A percentile compares a stretch with the other conserved stretches of the same genome.
These are phyloP conservation scores for Maniola jurtina DNA, from an alignment of 1,140 invertebrate species.

Conservation along the genomic window DNA sequence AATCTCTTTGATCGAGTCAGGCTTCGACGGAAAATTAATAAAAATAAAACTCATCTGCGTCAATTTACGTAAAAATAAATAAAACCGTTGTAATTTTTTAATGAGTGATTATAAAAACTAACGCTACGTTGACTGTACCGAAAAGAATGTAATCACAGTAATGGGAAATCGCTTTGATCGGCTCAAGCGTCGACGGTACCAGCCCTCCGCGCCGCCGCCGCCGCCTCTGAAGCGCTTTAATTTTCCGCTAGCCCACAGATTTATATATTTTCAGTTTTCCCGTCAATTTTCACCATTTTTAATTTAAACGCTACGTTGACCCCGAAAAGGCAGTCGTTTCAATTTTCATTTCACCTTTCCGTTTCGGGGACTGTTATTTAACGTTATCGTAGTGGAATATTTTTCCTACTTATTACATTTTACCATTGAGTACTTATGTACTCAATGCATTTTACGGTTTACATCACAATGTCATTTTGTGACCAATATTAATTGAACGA, in stretches of 20 bases:
- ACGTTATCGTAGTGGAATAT: slow-evolving; percentile 21
- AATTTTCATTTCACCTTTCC: slow-evolving; percentile 49
- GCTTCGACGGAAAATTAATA: no score
- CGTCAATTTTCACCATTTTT: slow-evolving; percentile 72
- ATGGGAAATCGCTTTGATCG: slow-evolving; percentile 44
- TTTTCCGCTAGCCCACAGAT: slow-evolving; percentile 71
- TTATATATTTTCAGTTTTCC: slow-evolving; percentile 71
- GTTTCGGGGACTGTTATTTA: slow-evolving; percentile 39
- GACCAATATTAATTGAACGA: background rate
- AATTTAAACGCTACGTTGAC: slow-evolving; percentile 66
- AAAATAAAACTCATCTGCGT: no score
- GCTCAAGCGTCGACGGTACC: slow-evolving; percentile 27
- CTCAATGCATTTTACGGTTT: background rate
- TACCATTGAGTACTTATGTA: no score
- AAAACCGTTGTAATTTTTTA: background rate
- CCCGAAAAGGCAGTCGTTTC: slow-evolving; percentile 55
- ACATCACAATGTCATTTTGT: background rate
- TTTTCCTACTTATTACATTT: slow-evolving; percentile 1
- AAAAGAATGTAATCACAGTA: slow-evolving; percentile 33
- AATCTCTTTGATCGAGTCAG: no score
- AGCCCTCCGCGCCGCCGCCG: slow-evolving; percentile 40
- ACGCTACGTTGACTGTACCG: background rate
- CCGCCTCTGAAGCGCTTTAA: slow-evolving; percentile 63
- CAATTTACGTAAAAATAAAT: background rate
- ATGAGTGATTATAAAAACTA: background rate